phyloP scores from a whole-genome alignment of 2,888 invertebrate genomes.

The Macaria notata region DNA sequence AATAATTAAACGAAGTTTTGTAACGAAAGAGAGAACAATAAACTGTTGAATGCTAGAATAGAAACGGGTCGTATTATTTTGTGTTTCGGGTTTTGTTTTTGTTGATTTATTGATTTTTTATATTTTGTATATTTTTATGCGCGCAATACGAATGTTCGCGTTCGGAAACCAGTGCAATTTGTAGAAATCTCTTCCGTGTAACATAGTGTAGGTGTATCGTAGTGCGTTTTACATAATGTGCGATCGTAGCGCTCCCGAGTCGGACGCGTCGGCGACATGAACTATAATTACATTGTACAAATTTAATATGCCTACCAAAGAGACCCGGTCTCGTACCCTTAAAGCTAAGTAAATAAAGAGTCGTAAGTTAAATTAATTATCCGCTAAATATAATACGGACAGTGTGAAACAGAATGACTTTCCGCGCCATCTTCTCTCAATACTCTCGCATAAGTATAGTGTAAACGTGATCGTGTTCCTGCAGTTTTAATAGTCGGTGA shows the following conservation, averaged over 20 bases:
- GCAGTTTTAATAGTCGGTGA: constrained; percentile 81
- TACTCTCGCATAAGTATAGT: constrained; percentile 81
- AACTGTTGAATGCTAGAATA: constrained; percentile 79
- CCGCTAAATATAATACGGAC: constrained; percentile 64
- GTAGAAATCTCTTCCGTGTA: constrained; percentile 82
- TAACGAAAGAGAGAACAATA: constrained; percentile 71
- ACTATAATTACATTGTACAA: constrained; percentile 81
- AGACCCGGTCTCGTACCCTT: constrained; percentile 83
- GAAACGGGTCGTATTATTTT: constrained; percentile 82
- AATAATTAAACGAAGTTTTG: constrained; percentile 73
- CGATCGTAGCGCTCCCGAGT: constrained; percentile 58
- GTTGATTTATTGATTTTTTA: constrained; percentile 76
- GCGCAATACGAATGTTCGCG: constrained; percentile 77
- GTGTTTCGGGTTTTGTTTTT: constrained; percentile 77
- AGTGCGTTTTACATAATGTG: constrained; percentile 70
- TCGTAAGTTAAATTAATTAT: constrained; percentile 75
- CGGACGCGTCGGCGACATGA: constrained; percentile 63
- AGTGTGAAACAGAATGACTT: constrained; percentile 67
- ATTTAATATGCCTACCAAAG: constrained; percentile 82
- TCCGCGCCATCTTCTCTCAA: constrained; percentile 79
- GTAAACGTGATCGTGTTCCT: constrained; percentile 82
- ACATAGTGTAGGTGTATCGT: constrained; percentile 77
- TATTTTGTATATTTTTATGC: constrained; percentile 75
- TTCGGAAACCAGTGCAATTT: constrained; percentile 82
- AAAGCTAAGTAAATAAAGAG: constrained; percentile 78